Conservation (phyloP, 2,113 vertebrate species). For the Sisor rabdophorus region DNA sequence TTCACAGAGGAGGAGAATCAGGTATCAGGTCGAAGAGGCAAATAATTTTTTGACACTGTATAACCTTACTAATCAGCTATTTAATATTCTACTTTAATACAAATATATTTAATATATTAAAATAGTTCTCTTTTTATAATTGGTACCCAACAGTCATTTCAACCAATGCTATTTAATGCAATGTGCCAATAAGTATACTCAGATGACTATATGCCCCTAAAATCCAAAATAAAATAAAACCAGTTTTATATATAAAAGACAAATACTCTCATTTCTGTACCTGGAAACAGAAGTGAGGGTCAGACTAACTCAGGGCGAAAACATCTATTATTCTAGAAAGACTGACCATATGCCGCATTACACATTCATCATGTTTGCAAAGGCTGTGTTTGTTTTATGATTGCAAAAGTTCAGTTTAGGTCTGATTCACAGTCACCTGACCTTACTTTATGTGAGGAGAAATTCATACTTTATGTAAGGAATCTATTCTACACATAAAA, state of each 20-base stretch:
- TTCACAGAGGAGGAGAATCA: neutral
- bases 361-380: slow-evolving; percentile 33
- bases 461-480: neutral
- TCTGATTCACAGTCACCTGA: slow-evolving; percentile 31
- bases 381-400: slow-evolving; percentile 35
- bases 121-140: neutral
- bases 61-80: too few relatives aligned
- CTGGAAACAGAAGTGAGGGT: slow-evolving; percentile 43
- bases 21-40: neutral
- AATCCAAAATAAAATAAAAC: neutral
- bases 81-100: neutral
- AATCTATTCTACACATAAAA: neutral
- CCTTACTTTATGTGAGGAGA: slow-evolving; percentile 18
- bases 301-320: slow-evolving; percentile 45
- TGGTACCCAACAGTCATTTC: neutral
- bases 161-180: neutral
- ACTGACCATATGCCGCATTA: slow-evolving; percentile 21
- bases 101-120: neutral
- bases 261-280: neutral
- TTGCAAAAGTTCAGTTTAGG: slow-evolving; percentile 34
- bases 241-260: too few relatives aligned
- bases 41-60: neutral
- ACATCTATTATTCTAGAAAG: slow-evolving; percentile 40
- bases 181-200: neutral
- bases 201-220: neutral